Percentiles rank a stretch among this genome's conserved stretches.
Conservation (phyloP, 2,113 vertebrate genomes). For the Meriones unguiculatus region DNA sequence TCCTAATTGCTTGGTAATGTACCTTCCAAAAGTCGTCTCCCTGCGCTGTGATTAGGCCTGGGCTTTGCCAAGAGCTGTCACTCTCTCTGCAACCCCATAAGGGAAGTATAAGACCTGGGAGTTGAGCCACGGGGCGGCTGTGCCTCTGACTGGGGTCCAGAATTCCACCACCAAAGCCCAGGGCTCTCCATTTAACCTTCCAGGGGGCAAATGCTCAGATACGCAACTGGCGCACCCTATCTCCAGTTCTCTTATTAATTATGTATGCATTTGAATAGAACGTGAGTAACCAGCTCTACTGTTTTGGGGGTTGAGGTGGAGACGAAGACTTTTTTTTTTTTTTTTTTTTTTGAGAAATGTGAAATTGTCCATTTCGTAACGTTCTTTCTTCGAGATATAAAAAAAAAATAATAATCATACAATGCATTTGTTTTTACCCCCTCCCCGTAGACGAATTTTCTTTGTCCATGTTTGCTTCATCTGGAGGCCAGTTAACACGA, state of each 20-base stretch:
- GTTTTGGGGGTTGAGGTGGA: neutral
- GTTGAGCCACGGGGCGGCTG: conserved; percentile 56
- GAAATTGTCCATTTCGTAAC: neutral
- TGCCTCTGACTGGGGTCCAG: neutral
- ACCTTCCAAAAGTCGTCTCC: conserved; percentile 81
- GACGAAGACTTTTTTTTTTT: neutral
- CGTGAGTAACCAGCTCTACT: neutral
- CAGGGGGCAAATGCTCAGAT: neutral
- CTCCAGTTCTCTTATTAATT: neutral
- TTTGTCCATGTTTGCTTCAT: neutral
- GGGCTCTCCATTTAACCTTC: conserved; percentile 14
- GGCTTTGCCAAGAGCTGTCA: conserved; percentile 77
- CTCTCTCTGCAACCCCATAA: conserved; percentile 72
- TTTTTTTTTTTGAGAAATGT: conserved; percentile 24
- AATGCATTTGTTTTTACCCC: neutral
- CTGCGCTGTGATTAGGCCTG: conserved; percentile 76
- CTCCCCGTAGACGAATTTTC: neutral
- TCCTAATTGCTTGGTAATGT: conserved; percentile 82
- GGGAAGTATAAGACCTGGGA: conserved; percentile 48
- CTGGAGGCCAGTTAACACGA: neutral
- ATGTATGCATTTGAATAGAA: neutral
- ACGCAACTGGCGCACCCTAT: neutral
- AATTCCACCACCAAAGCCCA: conserved; percentile 27
- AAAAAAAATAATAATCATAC: neutral
- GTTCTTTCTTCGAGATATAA: conserved; percentile 36